Evolutionary conservation across 1,140 invertebrate genomes (phyloP).

Genomic region (Drosophila kurseongensis): DNA sequence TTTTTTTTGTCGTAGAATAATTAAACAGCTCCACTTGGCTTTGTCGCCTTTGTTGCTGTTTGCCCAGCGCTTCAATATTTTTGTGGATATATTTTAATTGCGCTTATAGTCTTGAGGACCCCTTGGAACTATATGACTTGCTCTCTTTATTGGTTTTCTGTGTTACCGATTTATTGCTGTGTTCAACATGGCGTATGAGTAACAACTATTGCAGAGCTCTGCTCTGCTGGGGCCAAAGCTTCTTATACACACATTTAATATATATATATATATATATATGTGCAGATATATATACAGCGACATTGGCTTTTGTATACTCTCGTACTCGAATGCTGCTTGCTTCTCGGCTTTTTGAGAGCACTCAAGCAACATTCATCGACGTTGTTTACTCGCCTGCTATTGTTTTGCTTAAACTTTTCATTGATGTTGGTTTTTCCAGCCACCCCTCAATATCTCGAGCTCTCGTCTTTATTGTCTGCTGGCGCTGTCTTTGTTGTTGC

Average conservation of each 20-base stretch:
- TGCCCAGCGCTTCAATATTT: constrained; percentile 17
- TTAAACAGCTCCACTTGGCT: constrained; percentile 57
- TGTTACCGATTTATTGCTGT: constrained; percentile 54
- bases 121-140: constrained; percentile 18
- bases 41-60: constrained; percentile 43
- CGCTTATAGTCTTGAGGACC: constrained; percentile 32
- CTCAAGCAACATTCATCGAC: constrained; percentile 77
- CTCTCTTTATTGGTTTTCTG: constrained; percentile 29
- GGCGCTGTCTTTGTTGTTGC: constrained; percentile 44
- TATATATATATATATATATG: neutral
- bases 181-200: constrained; percentile 71
- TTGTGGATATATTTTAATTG: constrained; percentile 57
- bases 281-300: neutral
- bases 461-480: constrained; percentile 56
- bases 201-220: constrained; percentile 48
- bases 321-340: constrained; percentile 24
- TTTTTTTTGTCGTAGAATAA: constrained; percentile 51
- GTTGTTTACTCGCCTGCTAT: constrained; percentile 74
- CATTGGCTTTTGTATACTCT: constrained; percentile 25
- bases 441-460: constrained; percentile 45
- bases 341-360: constrained; percentile 57
- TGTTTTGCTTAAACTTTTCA: constrained; percentile 82
- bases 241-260: constrained; percentile 10
- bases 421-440: constrained; percentile 74
- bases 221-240: constrained; percentile 11